Evolutionary conservation across 2,888 invertebrate species (phyloP), one percentile per base, ranked within the genome.

Genomic region (Nasonia oneida): DNA sequence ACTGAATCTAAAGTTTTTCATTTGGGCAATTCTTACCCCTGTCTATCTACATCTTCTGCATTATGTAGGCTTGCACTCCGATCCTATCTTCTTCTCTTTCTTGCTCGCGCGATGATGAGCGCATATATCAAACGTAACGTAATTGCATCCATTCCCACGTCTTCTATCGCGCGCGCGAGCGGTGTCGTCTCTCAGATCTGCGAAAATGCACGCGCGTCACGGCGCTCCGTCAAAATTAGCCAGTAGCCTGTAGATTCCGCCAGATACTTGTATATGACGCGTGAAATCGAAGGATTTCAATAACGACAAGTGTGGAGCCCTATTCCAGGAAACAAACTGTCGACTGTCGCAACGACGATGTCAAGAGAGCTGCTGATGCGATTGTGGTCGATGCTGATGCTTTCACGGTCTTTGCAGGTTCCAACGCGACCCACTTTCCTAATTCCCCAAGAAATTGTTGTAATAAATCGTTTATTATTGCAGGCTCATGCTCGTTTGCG

Each of bases 101-200:
- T 6, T n/a, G 2, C 23, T 29, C 33, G 3, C n/a, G 84, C 81
- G 81, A 85, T 85, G 85, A 85, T 82, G 83, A 85, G 85, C 77
- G 78, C 73, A 87, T 74, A 78, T 70, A 85, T 85, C 77, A 83
- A 87, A 70, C 47, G 57, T 81, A 85, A 81, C 77, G 78, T 90
- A 90, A 90, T 90, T 90, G 89, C 88, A 88, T 88, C 88, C 86
- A 88, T 90, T 91, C 90, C 88, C 90, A 90, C 89, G 88, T 89
- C 73, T 76, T 80, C 29, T 10, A 2, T 29, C 39, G 73, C 14
- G 39, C 50, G 78, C 15, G 18, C 71, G 4, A 4, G 73, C 80
- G 83, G 75, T 79, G 78, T 84, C 80, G 79, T 85, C 57, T 61
- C 57, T 61, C 73, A 87, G 84, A 89, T 88, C 57, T n/a, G 85